phyloP scores from a whole-genome alignment of 2,113 vertebrate species.

The Fulmarus glacialis region DNA sequence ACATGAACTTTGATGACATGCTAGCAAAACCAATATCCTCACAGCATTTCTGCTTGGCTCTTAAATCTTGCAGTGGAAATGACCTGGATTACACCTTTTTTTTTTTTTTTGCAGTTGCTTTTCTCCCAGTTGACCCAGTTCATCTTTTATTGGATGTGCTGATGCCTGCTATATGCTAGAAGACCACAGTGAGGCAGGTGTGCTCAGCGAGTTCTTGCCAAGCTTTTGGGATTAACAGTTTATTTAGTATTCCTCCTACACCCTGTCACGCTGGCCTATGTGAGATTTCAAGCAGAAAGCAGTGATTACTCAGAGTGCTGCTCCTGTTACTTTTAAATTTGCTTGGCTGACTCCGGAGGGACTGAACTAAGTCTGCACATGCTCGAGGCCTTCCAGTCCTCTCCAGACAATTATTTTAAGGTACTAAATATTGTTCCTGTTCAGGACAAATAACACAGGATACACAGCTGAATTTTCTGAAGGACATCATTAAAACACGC shows the following conservation, averaged over 20 bases:
- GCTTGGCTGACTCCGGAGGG: background rate
- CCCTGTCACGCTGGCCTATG: background rate
- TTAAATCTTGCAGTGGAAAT: background rate
- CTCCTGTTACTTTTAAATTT: slow-evolving; percentile 13
- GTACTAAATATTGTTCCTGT: background rate
- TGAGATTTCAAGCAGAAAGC: slow-evolving; percentile 35
- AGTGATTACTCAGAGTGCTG: slow-evolving; percentile 5
- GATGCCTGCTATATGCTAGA: background rate
- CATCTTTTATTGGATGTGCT: background rate
- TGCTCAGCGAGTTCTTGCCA: background rate
- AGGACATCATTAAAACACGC: background rate
- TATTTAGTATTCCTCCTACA: slow-evolving; percentile 51
- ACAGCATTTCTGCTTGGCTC: background rate
- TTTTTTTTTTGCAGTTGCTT: background rate
- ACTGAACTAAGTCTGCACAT: background rate
- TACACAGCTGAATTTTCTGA: background rate
- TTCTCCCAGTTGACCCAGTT: slow-evolving; percentile 2
- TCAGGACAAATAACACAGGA: background rate
- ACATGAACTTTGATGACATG: background rate
- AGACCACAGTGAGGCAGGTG: slow-evolving; percentile 41
- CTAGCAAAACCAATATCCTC: background rate
- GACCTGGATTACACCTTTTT: rapidly evolving
- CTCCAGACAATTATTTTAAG: background rate
- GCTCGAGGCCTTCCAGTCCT: background rate
- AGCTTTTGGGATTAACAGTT: slow-evolving; percentile 44